These are phyloP conservation scores for Drosophila nebulosa DNA, from an alignment of 1,140 invertebrate genomes.

Conservation along the genomic window DNA sequence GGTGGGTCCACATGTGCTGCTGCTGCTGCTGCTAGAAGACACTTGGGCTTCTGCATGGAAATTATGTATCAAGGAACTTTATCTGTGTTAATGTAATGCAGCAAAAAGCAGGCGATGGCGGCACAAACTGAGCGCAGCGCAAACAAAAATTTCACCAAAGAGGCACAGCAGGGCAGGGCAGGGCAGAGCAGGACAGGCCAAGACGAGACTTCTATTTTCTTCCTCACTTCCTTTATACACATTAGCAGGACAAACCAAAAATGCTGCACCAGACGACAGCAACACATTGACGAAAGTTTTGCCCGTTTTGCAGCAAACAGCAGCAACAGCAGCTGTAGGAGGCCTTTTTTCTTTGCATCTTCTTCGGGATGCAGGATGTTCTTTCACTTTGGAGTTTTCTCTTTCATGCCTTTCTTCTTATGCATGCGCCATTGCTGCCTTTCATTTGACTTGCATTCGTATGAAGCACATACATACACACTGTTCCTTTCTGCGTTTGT, in stretches of 20 bases:
- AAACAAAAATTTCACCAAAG: conserved; percentile 26
- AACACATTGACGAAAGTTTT: conserved; percentile 63
- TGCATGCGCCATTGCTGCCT: conserved; percentile 47
- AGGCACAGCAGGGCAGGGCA: too few species aligned
- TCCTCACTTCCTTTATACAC: conserved; percentile 17
- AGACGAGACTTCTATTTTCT: neutral
- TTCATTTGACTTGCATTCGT: conserved; percentile 44
- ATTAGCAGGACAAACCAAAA: conserved; percentile 48
- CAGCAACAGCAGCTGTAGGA: neutral
- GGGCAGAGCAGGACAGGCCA: too few species aligned
- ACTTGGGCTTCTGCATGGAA: conserved; percentile 67
- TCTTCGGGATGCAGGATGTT: neutral
- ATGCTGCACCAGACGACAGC: conserved; percentile 15
- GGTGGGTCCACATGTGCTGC: conserved; percentile 48
- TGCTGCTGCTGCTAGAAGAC: conserved; percentile 39
- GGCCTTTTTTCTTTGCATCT: neutral
- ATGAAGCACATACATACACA: conserved; percentile 10
- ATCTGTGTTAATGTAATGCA: conserved; percentile 79
- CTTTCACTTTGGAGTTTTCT: neutral
- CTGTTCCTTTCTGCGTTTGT: neutral
- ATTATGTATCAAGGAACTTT: conserved; percentile 80
- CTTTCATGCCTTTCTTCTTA: conserved; percentile 7
- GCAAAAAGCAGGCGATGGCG: conserved; percentile 57
- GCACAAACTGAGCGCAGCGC: conserved; percentile 25
- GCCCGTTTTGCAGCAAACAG: conserved; percentile 23